Evolutionary conservation across 2,888 invertebrate genomes (phyloP).

Genomic region (Heteropelma amictum): DNA sequence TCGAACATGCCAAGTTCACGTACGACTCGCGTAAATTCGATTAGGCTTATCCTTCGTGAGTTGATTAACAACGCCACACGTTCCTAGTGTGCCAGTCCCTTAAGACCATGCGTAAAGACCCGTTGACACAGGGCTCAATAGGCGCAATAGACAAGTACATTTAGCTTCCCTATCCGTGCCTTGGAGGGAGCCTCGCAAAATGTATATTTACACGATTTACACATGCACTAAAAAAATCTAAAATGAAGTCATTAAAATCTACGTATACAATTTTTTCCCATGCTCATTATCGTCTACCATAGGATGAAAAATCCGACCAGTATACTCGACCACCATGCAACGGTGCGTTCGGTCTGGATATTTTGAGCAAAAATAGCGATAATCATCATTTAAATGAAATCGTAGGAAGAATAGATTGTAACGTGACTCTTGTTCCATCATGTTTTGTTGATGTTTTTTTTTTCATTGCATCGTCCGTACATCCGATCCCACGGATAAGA

Average conservation of each 20-base stretch:
- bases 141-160: constrained; percentile 8
- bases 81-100: constrained; percentile 7
- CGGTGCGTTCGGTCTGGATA: too few relatives aligned
- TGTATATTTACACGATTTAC: too few relatives aligned
- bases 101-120: neutral
- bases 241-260: too few relatives aligned
- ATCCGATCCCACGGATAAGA: neutral
- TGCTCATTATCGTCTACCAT: too few relatives aligned
- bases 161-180: neutral
- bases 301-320: too few relatives aligned
- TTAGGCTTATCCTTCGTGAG: constrained; percentile 50
- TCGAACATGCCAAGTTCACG: constrained; percentile 7
- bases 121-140: neutral
- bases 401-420: too few relatives aligned
- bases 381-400: neutral
- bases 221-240: too few relatives aligned
- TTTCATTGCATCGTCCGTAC: neutral
- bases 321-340: too few relatives aligned
- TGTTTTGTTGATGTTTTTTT: neutral
- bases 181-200: too few relatives aligned
- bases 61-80: constrained; percentile 39
- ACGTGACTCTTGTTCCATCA: too few relatives aligned
- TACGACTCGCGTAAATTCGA: constrained; percentile 25
- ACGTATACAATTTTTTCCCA: too few relatives aligned
- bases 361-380: too few relatives aligned